Percentiles rank a stretch among this genome's conserved stretches.
phyloP scores from a whole-genome alignment of 1,140 invertebrate species.

The Procambarus virginalis region DNA sequence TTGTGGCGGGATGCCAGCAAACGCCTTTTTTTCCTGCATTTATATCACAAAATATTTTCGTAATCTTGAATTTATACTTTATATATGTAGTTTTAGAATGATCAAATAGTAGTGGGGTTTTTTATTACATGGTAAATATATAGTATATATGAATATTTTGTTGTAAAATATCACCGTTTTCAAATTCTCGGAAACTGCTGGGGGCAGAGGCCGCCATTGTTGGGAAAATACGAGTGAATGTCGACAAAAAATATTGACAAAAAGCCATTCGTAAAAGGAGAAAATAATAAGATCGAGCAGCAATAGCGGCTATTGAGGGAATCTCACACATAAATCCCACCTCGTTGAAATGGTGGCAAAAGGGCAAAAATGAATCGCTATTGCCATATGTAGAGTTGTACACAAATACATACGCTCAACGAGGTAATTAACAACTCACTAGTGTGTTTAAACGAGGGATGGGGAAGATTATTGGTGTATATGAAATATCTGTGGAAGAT shows the following conservation, averaged over 20 bases:
- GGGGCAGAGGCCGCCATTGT: constrained; percentile 32
- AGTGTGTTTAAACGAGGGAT: not conserved
- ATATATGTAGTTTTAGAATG: no score
- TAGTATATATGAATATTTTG: no score
- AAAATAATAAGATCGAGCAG: constrained; percentile 46
- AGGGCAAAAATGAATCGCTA: constrained; percentile 45
- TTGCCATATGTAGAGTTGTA: constrained; percentile 10
- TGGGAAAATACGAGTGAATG: constrained; percentile 12
- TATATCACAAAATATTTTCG: no score
- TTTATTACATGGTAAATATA: no score
- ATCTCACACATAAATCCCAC: constrained; percentile 48
- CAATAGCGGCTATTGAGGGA: constrained; percentile 40
- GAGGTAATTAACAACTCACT: not conserved
- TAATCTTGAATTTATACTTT: no score
- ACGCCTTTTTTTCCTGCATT: no score
- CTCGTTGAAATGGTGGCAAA: constrained; percentile 57
- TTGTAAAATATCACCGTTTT: not conserved
- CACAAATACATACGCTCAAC: not conserved
- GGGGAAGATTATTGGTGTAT: no score
- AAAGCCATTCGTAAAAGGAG: constrained; percentile 36
- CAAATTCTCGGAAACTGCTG: constrained; percentile 22
- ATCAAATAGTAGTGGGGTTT: no score
- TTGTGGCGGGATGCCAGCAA: no score
- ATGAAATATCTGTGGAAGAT: no score
- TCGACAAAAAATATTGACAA: constrained; percentile 27